A percentile compares a stretch with the other conserved stretches of the same genome.
Conservation (phyloP, 2,797 vertebrate genomes). For the Falco biarmicus region DNA sequence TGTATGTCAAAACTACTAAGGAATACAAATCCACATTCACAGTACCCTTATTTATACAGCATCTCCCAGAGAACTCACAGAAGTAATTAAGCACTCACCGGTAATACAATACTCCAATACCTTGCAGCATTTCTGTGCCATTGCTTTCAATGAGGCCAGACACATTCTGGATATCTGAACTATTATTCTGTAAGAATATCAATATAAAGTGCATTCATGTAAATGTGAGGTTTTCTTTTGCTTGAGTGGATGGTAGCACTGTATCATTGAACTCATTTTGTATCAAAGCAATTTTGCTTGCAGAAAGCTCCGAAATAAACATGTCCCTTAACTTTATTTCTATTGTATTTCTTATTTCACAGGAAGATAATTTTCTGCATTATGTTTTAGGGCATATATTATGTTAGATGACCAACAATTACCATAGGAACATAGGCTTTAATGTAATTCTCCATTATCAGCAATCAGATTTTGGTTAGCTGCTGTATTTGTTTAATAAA, state of each 20-base stretch:
- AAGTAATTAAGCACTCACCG: conserved; percentile 78
- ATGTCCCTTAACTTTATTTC: conserved; percentile 80
- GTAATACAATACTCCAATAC: conserved; percentile 74
- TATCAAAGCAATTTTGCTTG: conserved; percentile 95
- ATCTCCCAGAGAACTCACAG: conserved; percentile 75
- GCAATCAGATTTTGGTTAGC: conserved; percentile 72
- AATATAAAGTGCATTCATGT: conserved; percentile 87
- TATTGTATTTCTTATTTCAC: conserved; percentile 75
- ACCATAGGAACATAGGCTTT: conserved; percentile 61
- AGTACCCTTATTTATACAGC: conserved; percentile 70
- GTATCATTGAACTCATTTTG: conserved; percentile 89
- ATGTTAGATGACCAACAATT: conserved; percentile 72
- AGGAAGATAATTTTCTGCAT: conserved; percentile 56
- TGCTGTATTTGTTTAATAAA: conserved; percentile 79
- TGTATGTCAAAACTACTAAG: conserved; percentile 35
- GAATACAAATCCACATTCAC: conserved; percentile 58
- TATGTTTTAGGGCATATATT: conserved; percentile 64
- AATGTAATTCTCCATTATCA: conserved; percentile 73
- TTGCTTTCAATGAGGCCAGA: conserved; percentile 79
- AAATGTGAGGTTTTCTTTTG: conserved; percentile 90
- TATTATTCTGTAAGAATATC: conserved; percentile 80
- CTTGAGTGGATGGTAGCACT: conserved; percentile 93
- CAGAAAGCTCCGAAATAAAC: conserved; percentile 88
- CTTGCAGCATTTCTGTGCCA: conserved; percentile 80
- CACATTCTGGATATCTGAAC: conserved; percentile 73